Conservation (phyloP, 2,888 invertebrate species). For the Plutella xylostella region DNA sequence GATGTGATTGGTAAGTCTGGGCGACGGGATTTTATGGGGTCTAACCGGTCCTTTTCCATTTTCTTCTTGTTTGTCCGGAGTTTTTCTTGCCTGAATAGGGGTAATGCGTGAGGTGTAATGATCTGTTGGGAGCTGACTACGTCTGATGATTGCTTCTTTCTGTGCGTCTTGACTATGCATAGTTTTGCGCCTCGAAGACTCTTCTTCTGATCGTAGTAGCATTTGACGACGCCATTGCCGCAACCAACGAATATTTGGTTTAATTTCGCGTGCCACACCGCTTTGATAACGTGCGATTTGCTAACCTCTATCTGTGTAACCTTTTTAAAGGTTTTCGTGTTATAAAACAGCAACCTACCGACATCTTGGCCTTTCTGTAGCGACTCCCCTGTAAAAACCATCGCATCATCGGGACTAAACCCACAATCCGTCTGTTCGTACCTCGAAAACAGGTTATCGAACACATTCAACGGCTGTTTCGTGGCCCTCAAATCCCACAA, state of each 20-base stretch:
- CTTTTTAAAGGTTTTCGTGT: constrained; percentile 79
- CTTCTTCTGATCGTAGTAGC: constrained; percentile 89
- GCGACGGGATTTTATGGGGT: constrained; percentile 84
- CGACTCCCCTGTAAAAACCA: constrained; percentile 91
- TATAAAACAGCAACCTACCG: constrained; percentile 84
- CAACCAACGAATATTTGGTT: constrained; percentile 96
- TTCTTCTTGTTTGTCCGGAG: constrained; percentile 89
- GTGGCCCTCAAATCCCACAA: constrained; percentile 93
- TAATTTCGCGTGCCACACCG: constrained; percentile 96
- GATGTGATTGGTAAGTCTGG: constrained; percentile 91
- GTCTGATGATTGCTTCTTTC: constrained; percentile 85
- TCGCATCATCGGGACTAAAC: constrained; percentile 93
- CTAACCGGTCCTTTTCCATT: constrained; percentile 90
- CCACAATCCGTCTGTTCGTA: constrained; percentile 86
- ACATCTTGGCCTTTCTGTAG: constrained; percentile 72
- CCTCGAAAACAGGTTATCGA: constrained; percentile 79
- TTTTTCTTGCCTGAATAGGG: constrained; percentile 93
- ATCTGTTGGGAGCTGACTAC: constrained; percentile 92
- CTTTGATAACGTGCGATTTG: constrained; percentile 87
- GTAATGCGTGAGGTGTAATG: constrained; percentile 95
- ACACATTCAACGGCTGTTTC: constrained; percentile 80
- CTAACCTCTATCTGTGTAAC: constrained; percentile 82
- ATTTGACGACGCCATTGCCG: constrained; percentile 89
- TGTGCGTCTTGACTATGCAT: constrained; percentile 84
- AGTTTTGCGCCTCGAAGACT: constrained; percentile 92